These are phyloP conservation scores for Psittacula echo DNA, from an alignment of 2,797 vertebrate species.

Conservation along the genomic window DNA sequence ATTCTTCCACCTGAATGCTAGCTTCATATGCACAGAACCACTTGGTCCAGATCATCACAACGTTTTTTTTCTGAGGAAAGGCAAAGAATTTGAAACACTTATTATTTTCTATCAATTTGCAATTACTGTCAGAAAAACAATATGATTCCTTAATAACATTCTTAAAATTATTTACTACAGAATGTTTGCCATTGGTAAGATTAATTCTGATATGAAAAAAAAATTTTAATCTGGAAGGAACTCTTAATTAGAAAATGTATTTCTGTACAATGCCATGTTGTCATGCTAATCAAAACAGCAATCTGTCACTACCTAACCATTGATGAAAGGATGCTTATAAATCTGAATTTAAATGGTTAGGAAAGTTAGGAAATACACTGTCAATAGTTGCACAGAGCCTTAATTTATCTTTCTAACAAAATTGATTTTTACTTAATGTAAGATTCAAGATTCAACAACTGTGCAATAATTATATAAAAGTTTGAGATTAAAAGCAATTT, in stretches of 20 bases:
- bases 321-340: conserved; percentile 6
- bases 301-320: neutral
- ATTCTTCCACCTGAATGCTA: neutral
- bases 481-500: conserved; percentile 27
- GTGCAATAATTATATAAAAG: conserved; percentile 4
- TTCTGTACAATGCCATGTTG: neutral
- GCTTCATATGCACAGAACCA: neutral
- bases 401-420: conserved; percentile 3
- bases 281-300: neutral
- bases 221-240: neutral
- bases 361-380: neutral
- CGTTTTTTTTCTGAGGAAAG: neutral
- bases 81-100: neutral
- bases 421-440: neutral
- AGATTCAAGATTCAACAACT: neutral
- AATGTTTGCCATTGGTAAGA: neutral
- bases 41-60: neutral
- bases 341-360: conserved; percentile 7
- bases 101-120: neutral
- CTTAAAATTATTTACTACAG: neutral
- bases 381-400: neutral
- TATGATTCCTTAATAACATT: neutral
- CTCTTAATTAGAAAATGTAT: conserved; percentile 7
- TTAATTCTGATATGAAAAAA: neutral
- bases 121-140: neutral